A percentile compares a stretch with the other conserved stretches of the same genome.
Conservation (phyloP, 2,797 vertebrate species). For the Otolemur crassicaudatus region DNA sequence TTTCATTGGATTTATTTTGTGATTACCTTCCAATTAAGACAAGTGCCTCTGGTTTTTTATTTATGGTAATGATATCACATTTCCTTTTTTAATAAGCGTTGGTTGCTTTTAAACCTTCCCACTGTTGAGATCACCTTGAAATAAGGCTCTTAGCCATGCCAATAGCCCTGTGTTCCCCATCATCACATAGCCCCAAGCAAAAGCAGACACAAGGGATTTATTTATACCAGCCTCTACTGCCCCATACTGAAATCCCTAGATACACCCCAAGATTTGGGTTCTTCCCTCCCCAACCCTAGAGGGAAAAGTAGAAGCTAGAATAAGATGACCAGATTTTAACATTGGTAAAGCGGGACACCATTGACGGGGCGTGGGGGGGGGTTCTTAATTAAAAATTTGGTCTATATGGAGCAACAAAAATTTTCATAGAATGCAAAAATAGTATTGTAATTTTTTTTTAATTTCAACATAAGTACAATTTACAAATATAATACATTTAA, state of each 20-base stretch:
- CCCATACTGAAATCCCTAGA: background rate
- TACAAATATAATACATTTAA: too few relatives aligned
- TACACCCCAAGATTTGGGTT: background rate
- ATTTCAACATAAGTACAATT: too few relatives aligned
- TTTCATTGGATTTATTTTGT: slow-evolving; percentile 11
- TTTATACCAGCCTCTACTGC: background rate
- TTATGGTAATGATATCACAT: background rate
- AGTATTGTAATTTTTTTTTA: too few relatives aligned
- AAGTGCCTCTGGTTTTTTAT: background rate
- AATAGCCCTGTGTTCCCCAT: accelerated
- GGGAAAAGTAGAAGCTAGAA: background rate
- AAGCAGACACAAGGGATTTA: background rate
- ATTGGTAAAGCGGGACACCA: too few relatives aligned
- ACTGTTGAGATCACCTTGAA: background rate
- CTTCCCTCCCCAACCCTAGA: background rate
- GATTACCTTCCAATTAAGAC: slow-evolving; percentile 22
- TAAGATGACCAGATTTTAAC: too few relatives aligned
- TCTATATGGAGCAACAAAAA: too few relatives aligned
- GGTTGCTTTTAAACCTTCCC: background rate
- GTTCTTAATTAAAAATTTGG: too few relatives aligned
- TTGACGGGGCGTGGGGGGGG: too few relatives aligned
- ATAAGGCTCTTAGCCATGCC: background rate
- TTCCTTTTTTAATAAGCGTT: background rate
- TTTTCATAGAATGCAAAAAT: too few relatives aligned
- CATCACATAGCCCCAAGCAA: background rate